Evolutionary conservation across 2,888 invertebrate species (phyloP).

Genomic region (Drosophila mettleri): DNA sequence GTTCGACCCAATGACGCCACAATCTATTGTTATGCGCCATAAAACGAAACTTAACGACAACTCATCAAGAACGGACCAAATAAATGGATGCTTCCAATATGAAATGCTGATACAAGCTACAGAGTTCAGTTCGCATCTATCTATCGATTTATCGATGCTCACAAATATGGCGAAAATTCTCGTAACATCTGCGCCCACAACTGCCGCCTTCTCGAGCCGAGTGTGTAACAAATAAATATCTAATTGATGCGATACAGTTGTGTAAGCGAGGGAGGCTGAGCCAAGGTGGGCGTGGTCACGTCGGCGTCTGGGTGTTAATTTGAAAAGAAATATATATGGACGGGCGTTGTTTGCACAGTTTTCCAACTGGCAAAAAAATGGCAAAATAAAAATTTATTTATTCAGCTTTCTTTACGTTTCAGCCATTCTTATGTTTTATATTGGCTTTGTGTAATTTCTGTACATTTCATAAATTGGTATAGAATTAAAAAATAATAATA

Average conservation of each 20-base stretch:
- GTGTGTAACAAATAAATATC: constrained; percentile 21
- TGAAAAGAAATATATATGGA: not conserved
- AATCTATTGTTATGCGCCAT: constrained; percentile 28
- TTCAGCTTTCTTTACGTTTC: too few species aligned
- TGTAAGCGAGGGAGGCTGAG: constrained; percentile 47
- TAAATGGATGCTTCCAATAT: constrained; percentile 24
- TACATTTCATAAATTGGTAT: not conserved
- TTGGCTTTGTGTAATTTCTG: too few species aligned
- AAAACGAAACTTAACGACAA: constrained; percentile 12
- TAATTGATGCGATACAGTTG: constrained; percentile 39
- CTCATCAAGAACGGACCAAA: constrained; percentile 21
- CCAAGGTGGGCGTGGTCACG: constrained; percentile 14
- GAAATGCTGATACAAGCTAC: not conserved
- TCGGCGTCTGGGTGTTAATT: constrained; percentile 15
- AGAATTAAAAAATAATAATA: too few species aligned
- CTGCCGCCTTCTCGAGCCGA: constrained; percentile 13
- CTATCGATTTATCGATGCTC: constrained; percentile 4
- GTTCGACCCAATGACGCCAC: constrained; percentile 59
- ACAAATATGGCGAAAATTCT: constrained; percentile 41
- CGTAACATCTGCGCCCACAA: constrained; percentile 52
- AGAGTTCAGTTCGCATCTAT: constrained; percentile 3
- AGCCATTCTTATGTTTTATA: too few species aligned
- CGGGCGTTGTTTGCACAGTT: too few species aligned
- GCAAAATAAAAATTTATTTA: too few species aligned
- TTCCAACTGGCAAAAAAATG: too few species aligned